These are phyloP conservation scores for Ptyas mucosa DNA, from an alignment of 2,113 vertebrate genomes.

Conservation along the genomic window DNA sequence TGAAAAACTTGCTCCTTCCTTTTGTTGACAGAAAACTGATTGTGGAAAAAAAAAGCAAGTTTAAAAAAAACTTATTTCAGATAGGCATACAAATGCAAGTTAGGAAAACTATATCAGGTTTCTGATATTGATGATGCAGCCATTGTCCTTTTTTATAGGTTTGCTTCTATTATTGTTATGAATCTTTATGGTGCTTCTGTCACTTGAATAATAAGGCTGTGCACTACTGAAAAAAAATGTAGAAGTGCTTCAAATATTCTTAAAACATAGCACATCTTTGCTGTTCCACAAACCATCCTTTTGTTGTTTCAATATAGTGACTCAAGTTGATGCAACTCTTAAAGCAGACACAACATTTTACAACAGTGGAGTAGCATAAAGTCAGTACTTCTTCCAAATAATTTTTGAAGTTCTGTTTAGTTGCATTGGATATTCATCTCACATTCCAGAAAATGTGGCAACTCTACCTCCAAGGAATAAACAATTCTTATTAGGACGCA, in stretches of 20 bases:
- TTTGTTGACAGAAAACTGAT: not conserved
- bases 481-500: not conserved
- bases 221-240: not conserved
- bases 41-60: not conserved
- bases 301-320: not conserved
- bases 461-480: not conserved
- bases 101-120: constrained; percentile 12
- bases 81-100: not conserved
- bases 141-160: not conserved
- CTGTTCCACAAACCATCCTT: not conserved
- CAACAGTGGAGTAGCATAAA: not conserved
- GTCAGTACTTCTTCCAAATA: not conserved
- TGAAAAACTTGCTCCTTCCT: not conserved
- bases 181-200: not conserved
- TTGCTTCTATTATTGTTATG: not conserved
- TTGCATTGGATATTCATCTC: not conserved
- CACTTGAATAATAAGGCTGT: not conserved
- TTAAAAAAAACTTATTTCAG: not conserved
- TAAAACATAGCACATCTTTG: not conserved
- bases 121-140: constrained; percentile 18
- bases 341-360: not conserved
- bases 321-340: not conserved
- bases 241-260: not conserved
- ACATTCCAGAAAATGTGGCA: not conserved
- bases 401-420: constrained; percentile 4